phyloP scores from a whole-genome alignment of 2,888 invertebrate genomes.

The Digitonthophagus gazella region DNA sequence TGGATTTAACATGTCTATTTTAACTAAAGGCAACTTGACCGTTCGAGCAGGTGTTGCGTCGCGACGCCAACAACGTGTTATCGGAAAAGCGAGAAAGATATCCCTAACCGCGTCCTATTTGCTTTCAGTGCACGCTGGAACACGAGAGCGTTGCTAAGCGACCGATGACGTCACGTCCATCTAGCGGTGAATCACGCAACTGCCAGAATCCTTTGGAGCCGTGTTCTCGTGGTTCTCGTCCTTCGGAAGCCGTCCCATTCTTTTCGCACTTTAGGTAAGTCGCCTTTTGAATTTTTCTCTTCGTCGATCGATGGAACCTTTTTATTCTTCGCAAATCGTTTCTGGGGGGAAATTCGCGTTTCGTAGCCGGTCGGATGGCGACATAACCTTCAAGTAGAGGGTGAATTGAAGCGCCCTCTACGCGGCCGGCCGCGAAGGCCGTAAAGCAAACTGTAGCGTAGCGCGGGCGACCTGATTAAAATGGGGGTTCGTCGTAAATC shows the following conservation, averaged over 20 bases:
- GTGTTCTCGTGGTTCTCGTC: slow-evolving; percentile 25
- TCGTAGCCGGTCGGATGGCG: too few relatives aligned
- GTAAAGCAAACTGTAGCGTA: neutral
- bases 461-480: neutral
- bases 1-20: neutral
- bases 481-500: neutral
- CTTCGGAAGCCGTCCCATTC: slow-evolving; percentile 15
- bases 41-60: neutral
- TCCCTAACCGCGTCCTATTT: slow-evolving; percentile 24
- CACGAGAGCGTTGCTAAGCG: slow-evolving; percentile 35
- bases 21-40: neutral
- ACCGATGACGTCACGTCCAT: slow-evolving; percentile 38
- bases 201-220: slow-evolving; percentile 25
- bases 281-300: neutral
- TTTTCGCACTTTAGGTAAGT: neutral
- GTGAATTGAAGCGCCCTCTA: neutral
- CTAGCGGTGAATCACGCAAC: slow-evolving; percentile 35
- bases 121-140: slow-evolving; percentile 34
- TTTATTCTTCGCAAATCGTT: neutral
- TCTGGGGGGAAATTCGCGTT: neutral
- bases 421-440: neutral
- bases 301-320: neutral
- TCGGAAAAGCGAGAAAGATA: slow-evolving; percentile 10
- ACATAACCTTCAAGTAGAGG: neutral
- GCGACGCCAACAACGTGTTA: neutral